A percentile compares a stretch with the other conserved stretches of the same genome.
Conservation (phyloP, 2,888 invertebrate species). For the Apotomis turbidana region DNA sequence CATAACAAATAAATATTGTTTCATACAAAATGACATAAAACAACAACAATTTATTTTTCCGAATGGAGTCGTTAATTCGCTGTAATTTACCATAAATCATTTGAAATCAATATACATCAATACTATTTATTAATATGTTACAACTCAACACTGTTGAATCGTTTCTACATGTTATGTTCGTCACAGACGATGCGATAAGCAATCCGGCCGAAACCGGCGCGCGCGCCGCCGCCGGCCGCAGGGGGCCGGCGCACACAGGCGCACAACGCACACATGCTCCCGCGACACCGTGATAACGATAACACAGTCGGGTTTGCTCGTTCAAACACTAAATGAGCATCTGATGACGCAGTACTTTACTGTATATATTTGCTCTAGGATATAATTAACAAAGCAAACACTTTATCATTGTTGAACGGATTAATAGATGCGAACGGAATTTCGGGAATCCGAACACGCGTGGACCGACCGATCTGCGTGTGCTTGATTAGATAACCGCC, state of each 20-base stretch:
- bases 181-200: slow-evolving; percentile 72
- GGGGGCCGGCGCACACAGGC: slow-evolving; percentile 67
- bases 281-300: slow-evolving; percentile 58
- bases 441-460: slow-evolving; percentile 26
- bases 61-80: not conserved
- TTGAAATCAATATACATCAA: not conserved
- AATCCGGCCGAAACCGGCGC: slow-evolving; percentile 71
- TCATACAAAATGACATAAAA: not conserved
- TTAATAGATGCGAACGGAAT: slow-evolving; percentile 21
- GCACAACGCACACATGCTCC: slow-evolving; percentile 41
- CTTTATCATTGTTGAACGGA: slow-evolving; percentile 33
- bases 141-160: slow-evolving; percentile 54
- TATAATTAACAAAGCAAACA: slow-evolving; percentile 32
- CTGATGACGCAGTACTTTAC: slow-evolving; percentile 40
- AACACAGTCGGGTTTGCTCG: slow-evolving; percentile 53
- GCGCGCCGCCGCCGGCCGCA: slow-evolving; percentile 66
- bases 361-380: slow-evolving; percentile 34
- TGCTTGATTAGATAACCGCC: slow-evolving; percentile 33
- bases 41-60: not conserved
- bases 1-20: not conserved
- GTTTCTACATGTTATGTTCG: slow-evolving; percentile 55
- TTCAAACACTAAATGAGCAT: slow-evolving; percentile 34
- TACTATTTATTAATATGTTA: slow-evolving; percentile 45
- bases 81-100: slow-evolving; percentile 6
- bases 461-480: slow-evolving; percentile 26